A percentile compares a stretch with the other conserved stretches of the same genome.
Conservation (phyloP, 2,888 invertebrate genomes). For the Lepidocyrtoides sp. region DNA sequence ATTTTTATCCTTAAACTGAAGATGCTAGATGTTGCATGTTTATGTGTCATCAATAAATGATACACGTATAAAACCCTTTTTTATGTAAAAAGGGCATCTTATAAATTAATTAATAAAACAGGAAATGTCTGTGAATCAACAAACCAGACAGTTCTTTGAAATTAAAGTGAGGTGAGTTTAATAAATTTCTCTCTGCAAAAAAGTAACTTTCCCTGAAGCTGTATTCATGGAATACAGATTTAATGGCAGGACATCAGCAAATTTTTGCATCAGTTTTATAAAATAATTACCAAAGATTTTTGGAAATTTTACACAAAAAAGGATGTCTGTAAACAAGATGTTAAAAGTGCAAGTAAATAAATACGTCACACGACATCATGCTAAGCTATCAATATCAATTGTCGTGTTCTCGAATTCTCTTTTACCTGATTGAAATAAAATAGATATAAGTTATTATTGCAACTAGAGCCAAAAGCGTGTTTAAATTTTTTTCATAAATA, state of each 20-base stretch:
- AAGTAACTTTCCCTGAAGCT: too few relatives aligned
- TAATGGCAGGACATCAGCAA: background rate
- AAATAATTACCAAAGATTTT: background rate
- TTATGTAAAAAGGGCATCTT: too few relatives aligned
- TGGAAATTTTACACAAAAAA: background rate
- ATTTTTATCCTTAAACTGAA: background rate
- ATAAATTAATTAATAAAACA: too few relatives aligned
- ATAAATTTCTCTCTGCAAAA: too few relatives aligned
- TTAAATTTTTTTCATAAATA: background rate
- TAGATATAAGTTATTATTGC: background rate
- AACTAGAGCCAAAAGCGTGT: background rate
- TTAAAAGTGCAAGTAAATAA: too few relatives aligned
- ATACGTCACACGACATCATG: background rate
- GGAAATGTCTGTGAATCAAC: too few relatives aligned
- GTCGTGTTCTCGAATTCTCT: constrained; percentile 24
- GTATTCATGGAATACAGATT: background rate
- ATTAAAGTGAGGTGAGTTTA: too few relatives aligned
- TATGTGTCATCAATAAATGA: background rate
- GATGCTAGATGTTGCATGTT: background rate
- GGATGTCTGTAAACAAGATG: background rate
- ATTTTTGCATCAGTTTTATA: constrained; percentile 10
- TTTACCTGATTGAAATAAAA: constrained; percentile 39
- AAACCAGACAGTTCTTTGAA: too few relatives aligned
- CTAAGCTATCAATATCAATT: background rate
- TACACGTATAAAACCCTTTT: background rate